Base-by-base conservation (phyloP, 2,888 invertebrate species). In the Gerris lacustris region DNA sequence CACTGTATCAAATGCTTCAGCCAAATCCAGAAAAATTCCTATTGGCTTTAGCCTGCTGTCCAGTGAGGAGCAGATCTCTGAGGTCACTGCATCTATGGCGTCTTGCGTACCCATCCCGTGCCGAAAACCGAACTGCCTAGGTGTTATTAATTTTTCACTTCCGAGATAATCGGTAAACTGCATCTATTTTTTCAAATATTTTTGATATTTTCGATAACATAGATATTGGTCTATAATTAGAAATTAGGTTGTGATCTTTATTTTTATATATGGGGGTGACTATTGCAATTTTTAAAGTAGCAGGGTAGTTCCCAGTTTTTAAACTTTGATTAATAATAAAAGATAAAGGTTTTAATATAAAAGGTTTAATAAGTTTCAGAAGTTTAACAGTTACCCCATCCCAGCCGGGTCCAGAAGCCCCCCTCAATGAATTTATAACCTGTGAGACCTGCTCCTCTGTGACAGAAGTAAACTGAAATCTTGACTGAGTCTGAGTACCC, bases 161-260 rank as follows among this genome's bases (percentile, higher is more conserved):
- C 66, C 70, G 5, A 70, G 66, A 44, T n/a, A 70, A 7, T 69
- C 66, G 7, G 66, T 47, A 45, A 67, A 63, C 44, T 67, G 67
- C 45, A 43, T 44, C 44, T 31, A 70, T 1, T 55, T 67, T 45
- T 66, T 67, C 67, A 67, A 70, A 45, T 45, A 67, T 67, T 70
- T 69, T 70, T 18, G 47, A 64, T 6, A 70, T 6, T 0, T 67
- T 47, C 11, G 70, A 67, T 5, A 70, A 43, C 11, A 70, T 31
- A 44, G 67, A 70, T 15, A 70, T 68, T 5, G 70, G 70, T 62
- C 67, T 67, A 44, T 70, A 68, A 55, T 70, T 70, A n/a, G 31
- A 45, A 18, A 18, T 11, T 55, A 45, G 66, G n/a, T 6, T 15
- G 11, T 43, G 63, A 31, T 70, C 67, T 45, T 67, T 67, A 44